Conservation (phyloP, 2,888 invertebrate genomes). For the Hedya salicella region DNA sequence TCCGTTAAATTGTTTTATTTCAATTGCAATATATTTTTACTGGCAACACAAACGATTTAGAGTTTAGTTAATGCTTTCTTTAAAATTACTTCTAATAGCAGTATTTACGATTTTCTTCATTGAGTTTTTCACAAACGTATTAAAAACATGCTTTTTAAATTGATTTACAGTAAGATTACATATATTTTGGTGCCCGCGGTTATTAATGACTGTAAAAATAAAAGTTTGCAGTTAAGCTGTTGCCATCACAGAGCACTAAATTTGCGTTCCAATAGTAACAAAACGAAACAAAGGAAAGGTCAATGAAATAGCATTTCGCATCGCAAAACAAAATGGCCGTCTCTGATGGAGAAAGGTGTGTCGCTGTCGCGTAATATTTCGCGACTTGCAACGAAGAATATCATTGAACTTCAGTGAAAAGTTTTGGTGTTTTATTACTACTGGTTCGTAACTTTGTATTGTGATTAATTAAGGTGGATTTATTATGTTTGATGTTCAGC, state of each 20-base stretch:
- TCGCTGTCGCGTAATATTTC: conserved; percentile 66
- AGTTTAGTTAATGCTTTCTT: conserved; percentile 16
- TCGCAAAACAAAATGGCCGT: conserved; percentile 79
- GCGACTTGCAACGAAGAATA: conserved; percentile 67
- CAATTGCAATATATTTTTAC: neutral
- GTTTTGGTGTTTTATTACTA: conserved; percentile 76
- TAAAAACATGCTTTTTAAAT: too few relatives aligned
- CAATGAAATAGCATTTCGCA: conserved; percentile 46
- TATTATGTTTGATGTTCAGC: conserved; percentile 77
- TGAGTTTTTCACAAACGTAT: too few relatives aligned
- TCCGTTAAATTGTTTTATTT: too few relatives aligned
- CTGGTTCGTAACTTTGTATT: conserved; percentile 85
- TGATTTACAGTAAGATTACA: too few relatives aligned
- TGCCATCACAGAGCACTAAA: too few relatives aligned
- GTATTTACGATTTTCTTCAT: too few relatives aligned
- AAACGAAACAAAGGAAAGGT: conserved; percentile 55
- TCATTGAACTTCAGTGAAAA: conserved; percentile 80
- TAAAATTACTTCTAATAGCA: neutral
- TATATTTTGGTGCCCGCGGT: too few relatives aligned
- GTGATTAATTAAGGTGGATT: conserved; percentile 82
- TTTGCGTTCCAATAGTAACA: too few relatives aligned
- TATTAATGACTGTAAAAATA: too few relatives aligned
- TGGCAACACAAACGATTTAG: neutral
- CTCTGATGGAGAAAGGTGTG: conserved; percentile 73
- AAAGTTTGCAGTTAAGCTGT: too few relatives aligned